Percentiles rank a stretch among this genome's conserved stretches.
These are phyloP conservation scores for Scaptomyza reducta DNA, from an alignment of 2,888 invertebrate species.

Conservation along the genomic window DNA sequence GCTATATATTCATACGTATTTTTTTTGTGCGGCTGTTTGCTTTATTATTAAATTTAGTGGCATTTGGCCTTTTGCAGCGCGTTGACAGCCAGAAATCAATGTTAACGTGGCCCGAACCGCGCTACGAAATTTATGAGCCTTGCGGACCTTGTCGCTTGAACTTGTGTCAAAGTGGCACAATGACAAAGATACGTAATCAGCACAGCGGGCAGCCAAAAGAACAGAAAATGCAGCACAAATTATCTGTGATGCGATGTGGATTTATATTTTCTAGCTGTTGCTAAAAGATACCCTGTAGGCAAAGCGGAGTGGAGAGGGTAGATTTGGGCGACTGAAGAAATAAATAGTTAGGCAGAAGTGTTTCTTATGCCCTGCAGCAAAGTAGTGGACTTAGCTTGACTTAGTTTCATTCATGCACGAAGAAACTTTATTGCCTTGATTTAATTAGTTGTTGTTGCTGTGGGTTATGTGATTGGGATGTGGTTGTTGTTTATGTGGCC, in stretches of 20 bases:
- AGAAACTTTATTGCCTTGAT: slow-evolving; percentile 1
- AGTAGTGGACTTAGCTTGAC: background rate
- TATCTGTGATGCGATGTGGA: slow-evolving; percentile 11
- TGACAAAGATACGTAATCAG: slow-evolving; percentile 56
- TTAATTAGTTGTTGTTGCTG: slow-evolving; percentile 26
- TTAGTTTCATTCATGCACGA: slow-evolving; percentile 18
- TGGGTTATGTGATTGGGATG: slow-evolving; percentile 27
- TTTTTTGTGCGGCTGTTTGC: slow-evolving; percentile 15
- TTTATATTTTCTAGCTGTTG: background rate
- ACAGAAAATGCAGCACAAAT: slow-evolving; percentile 8
- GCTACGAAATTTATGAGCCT: slow-evolving; percentile 52
- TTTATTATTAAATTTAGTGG: slow-evolving; percentile 64
- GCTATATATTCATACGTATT: slow-evolving; percentile 25
- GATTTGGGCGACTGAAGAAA: too few relatives aligned
- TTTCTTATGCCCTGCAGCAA: too few relatives aligned
- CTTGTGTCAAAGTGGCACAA: slow-evolving; percentile 73
- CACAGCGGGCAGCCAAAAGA: slow-evolving; percentile 18
- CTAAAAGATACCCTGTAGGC: slow-evolving; percentile 23
- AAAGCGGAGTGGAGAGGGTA: background rate
- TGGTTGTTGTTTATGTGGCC: slow-evolving; percentile 58
- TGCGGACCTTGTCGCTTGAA: slow-evolving; percentile 73
- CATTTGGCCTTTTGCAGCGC: slow-evolving; percentile 72
- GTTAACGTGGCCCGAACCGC: slow-evolving; percentile 54
- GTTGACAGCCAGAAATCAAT: slow-evolving; percentile 76
- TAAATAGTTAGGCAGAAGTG: too few relatives aligned